Conservation (phyloP, 2,113 vertebrate genomes). For the Beaufortia kweichowensis region DNA sequence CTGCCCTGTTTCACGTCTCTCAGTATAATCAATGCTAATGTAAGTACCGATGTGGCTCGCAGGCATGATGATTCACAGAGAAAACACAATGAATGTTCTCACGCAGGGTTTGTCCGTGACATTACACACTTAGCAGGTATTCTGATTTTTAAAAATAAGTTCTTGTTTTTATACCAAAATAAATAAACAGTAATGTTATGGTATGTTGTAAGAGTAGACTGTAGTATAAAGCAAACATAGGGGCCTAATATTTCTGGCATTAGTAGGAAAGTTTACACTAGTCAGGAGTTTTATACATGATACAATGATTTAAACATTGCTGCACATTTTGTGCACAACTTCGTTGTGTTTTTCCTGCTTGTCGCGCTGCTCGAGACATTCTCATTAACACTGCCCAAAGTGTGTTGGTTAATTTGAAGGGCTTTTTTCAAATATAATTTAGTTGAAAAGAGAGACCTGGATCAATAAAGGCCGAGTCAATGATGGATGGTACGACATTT, state of each 20-base stretch:
- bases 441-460: slow-evolving; percentile 72
- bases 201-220: too few species aligned
- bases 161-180: too few species aligned
- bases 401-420: slow-evolving; percentile 7
- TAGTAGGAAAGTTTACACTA: background rate
- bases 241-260: too few species aligned
- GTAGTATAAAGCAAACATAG: too few species aligned
- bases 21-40: slow-evolving; percentile 53
- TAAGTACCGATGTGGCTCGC: slow-evolving; percentile 33
- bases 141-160: background rate
- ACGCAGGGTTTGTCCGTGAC: slow-evolving; percentile 5
- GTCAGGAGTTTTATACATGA: background rate
- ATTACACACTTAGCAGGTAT: background rate
- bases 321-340: background rate
- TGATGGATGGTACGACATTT: slow-evolving; percentile 76
- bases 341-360: background rate
- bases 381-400: slow-evolving; percentile 21
- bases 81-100: slow-evolving; percentile 2
- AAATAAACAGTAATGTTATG: too few species aligned
- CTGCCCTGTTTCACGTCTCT: slow-evolving; percentile 17
- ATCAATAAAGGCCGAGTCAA: slow-evolving; percentile 74
- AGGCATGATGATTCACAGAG: slow-evolving; percentile 33
- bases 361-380: background rate
- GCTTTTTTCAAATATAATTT: slow-evolving; percentile 69
- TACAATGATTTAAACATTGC: background rate